These are phyloP conservation scores for Solenopsis fugax DNA, from an alignment of 1,140 invertebrate species.

Conservation along the genomic window DNA sequence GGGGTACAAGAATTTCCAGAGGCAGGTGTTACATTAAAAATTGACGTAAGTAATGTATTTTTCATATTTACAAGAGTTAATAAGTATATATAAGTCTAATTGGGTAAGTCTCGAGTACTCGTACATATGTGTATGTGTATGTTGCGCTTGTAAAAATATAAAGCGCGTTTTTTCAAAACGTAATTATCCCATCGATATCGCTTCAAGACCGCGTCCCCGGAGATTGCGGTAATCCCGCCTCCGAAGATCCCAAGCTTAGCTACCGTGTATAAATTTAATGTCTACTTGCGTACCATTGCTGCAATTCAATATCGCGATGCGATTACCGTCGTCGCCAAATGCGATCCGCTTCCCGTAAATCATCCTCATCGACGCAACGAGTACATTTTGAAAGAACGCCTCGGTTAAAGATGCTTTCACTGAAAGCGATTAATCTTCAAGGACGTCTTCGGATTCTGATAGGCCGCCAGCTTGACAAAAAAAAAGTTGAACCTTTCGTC, in stretches of 20 bases:
- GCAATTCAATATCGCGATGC: neutral
- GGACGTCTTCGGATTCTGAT: conserved; percentile 57
- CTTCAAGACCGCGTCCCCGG: conserved; percentile 14
- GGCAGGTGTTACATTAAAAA: conserved; percentile 74
- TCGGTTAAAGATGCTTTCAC: conserved; percentile 79
- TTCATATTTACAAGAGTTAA: conserved; percentile 75
- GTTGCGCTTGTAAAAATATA: conserved; percentile 79
- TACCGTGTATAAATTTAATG: conserved; percentile 15
- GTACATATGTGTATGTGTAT: conserved; percentile 63
- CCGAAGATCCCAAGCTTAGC: conserved; percentile 9
- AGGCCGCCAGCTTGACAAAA: conserved; percentile 24
- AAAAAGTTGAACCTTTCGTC: conserved; percentile 30
- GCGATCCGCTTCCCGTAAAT: neutral
- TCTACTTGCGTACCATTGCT: neutral
- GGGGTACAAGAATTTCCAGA: conserved; percentile 44
- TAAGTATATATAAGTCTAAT: conserved; percentile 69
- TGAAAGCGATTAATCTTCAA: conserved; percentile 81
- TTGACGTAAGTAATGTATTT: conserved; percentile 77
- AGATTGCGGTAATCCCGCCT: conserved; percentile 46
- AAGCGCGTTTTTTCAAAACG: conserved; percentile 77
- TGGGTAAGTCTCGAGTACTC: conserved; percentile 66
- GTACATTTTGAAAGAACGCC: conserved; percentile 76
- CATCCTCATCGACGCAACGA: conserved; percentile 68
- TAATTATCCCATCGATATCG: conserved; percentile 67
- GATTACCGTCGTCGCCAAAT: neutral